These are phyloP conservation scores for Drosophila engyochracea DNA, from an alignment of 2,888 invertebrate genomes.

Conservation along the genomic window DNA sequence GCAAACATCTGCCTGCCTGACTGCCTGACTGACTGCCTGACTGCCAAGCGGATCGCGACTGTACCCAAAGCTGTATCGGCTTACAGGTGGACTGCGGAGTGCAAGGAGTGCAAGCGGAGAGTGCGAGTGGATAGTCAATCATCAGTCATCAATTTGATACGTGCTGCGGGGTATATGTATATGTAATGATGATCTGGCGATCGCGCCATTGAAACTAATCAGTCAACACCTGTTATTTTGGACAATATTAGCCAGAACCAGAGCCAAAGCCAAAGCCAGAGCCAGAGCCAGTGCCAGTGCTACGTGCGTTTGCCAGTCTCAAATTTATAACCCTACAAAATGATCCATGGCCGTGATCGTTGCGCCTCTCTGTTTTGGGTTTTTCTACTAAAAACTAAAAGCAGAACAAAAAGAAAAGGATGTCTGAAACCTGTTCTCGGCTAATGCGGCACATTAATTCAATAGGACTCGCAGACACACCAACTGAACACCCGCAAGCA, in stretches of 20 bases:
- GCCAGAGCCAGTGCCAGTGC: background rate
- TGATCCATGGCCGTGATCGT: slow-evolving; percentile 29
- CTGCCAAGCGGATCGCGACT: slow-evolving; percentile 47
- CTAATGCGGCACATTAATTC: slow-evolving; percentile 74
- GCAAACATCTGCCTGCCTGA: slow-evolving; percentile 72
- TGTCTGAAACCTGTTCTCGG: slow-evolving; percentile 66
- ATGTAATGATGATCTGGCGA: slow-evolving; percentile 13
- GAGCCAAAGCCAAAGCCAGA: background rate
- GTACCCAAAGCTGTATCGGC: slow-evolving; percentile 46
- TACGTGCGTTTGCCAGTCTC: slow-evolving; percentile 50
- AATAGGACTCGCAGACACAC: slow-evolving; percentile 54
- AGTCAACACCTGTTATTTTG: slow-evolving; percentile 78
- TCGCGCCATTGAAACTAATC: slow-evolving; percentile 64
- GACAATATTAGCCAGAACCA: slow-evolving; percentile 54
- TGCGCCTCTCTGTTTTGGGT: slow-evolving; percentile 27
- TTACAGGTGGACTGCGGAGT: slow-evolving; percentile 42
- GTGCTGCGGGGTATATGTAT: slow-evolving; percentile 41
- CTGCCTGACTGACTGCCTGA: background rate
- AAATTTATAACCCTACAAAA: slow-evolving; percentile 41
- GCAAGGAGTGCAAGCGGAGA: background rate
- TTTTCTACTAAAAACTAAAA: slow-evolving; percentile 29
- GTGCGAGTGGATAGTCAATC: slow-evolving; percentile 27
- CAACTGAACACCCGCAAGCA: slow-evolving; percentile 47
- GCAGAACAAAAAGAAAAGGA: slow-evolving; percentile 33
- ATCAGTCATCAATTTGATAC: slow-evolving; percentile 68